A percentile compares a stretch with the other conserved stretches of the same genome.
phyloP scores from a whole-genome alignment of 2,113 vertebrate species.

The Corydoras sp. region DNA sequence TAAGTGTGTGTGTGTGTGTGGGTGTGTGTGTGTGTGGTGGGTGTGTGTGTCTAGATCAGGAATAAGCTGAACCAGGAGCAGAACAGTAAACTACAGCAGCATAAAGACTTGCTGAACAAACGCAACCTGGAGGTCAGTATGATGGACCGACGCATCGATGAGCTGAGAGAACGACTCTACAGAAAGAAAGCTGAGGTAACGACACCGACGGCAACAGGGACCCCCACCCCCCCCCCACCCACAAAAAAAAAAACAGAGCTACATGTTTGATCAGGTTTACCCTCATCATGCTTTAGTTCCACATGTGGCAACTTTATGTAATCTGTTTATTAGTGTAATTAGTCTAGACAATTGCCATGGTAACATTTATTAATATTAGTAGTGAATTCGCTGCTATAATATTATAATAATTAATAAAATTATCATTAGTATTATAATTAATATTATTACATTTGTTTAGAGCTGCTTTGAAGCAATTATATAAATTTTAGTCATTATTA shows the following conservation, averaged over 20 bases:
- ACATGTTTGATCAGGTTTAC: no score
- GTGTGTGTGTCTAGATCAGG: slow-evolving; percentile 71
- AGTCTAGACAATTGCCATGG: background rate
- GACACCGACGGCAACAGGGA: background rate
- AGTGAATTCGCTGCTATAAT: no score
- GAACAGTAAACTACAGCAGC: slow-evolving; percentile 93
- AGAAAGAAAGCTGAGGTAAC: slow-evolving; percentile 94
- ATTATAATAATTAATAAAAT: no score
- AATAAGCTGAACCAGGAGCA: slow-evolving; percentile 98
- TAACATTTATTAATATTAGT: background rate
- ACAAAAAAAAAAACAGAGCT: no score
- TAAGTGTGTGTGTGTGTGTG: background rate
- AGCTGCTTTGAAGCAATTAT: no score
- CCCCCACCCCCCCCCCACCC: no score
- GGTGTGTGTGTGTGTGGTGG: background rate
- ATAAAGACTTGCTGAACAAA: slow-evolving; percentile 92
- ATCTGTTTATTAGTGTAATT: no score
- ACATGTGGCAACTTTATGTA: no score
- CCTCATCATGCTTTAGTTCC: no score
- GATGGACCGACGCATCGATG: slow-evolving; percentile 94
- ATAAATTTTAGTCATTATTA: background rate
- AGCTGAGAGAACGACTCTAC: slow-evolving; percentile 90
- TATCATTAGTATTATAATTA: no score
- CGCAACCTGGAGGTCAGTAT: slow-evolving; percentile 96
- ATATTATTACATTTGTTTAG: no score